Percentiles rank a stretch among this genome's conserved stretches.
Conservation (phyloP, 2,113 vertebrate genomes). For the Vidua macroura region DNA sequence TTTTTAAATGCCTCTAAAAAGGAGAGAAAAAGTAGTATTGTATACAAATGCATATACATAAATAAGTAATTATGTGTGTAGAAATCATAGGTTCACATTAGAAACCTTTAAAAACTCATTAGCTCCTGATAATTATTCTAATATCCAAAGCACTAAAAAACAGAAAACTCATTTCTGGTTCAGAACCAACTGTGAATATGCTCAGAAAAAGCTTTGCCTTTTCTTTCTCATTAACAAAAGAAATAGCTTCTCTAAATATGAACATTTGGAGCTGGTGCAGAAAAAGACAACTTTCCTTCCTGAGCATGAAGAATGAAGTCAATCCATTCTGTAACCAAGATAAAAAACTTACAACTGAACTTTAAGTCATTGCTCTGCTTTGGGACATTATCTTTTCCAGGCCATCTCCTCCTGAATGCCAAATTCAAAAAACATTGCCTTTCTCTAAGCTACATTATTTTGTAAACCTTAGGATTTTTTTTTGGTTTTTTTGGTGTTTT, state of each 20-base stretch:
- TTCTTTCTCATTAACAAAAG: conserved; percentile 41
- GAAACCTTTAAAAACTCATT: conserved; percentile 77
- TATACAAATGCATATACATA: background rate
- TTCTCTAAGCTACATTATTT: conserved; percentile 44
- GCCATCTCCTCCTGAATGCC: conserved; percentile 44
- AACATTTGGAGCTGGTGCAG: background rate
- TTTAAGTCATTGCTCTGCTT: conserved; percentile 21
- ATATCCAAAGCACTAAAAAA: conserved; percentile 71
- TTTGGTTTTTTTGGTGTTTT: background rate
- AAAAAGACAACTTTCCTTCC: background rate
- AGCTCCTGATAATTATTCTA: conserved; percentile 74
- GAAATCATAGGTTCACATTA: conserved; percentile 64
- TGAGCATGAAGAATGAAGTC: background rate
- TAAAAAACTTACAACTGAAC: conserved; percentile 16
- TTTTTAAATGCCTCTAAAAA: background rate
- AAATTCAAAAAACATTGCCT: conserved; percentile 48
- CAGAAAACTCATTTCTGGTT: conserved; percentile 65
- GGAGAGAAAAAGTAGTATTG: background rate
- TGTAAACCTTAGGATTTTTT: conserved; percentile 15
- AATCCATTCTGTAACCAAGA: conserved; percentile 33
- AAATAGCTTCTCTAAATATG: conserved; percentile 9
- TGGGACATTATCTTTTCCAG: conserved; percentile 28
- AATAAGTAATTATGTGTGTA: background rate
- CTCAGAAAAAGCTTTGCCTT: conserved; percentile 50
- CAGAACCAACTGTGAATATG: conserved; percentile 32